Evolutionary conservation across 2,888 invertebrate genomes (phyloP).

Genomic region (Epinotia demarniana): DNA sequence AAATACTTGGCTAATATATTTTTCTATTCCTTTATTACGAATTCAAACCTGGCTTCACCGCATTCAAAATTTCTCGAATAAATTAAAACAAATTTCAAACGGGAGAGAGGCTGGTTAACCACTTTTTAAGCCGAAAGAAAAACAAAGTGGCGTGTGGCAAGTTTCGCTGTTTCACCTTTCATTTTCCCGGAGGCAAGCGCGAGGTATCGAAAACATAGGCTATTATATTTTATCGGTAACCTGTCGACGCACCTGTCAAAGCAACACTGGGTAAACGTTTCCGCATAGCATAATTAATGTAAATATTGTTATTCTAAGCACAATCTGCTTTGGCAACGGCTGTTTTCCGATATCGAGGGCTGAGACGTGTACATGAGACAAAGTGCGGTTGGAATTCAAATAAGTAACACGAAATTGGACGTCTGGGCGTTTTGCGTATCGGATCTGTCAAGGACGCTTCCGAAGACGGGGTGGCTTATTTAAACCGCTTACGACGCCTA

Average conservation of each 20-base stretch:
- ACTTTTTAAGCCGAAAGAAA: conserved; percentile 34
- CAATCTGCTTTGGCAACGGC: conserved; percentile 22
- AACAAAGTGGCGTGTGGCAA: conserved; percentile 24
- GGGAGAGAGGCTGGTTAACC: conserved; percentile 28
- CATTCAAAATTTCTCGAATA: conserved; percentile 35
- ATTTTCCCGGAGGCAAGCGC: conserved; percentile 13
- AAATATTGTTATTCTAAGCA: conserved; percentile 43
- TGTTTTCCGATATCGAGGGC: conserved; percentile 35
- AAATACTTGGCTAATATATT: not conserved
- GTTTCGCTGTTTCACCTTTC: conserved; percentile 26
- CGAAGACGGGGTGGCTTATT: not conserved
- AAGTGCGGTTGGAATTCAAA: conserved; percentile 41
- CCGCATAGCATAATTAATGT: conserved; percentile 30
- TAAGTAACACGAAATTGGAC: conserved; percentile 32
- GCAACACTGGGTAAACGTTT: conserved; percentile 33
- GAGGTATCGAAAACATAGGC: conserved; percentile 20
- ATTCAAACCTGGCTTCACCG: conserved; percentile 26
- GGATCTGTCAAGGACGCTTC: conserved; percentile 14
- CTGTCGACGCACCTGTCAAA: conserved; percentile 37
- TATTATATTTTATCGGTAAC: conserved; percentile 26
- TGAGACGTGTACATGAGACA: conserved; percentile 32
- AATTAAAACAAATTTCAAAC: conserved; percentile 34
- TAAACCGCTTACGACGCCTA: conserved; percentile 10
- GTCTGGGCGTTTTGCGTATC: conserved; percentile 13
- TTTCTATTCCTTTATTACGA: conserved; percentile 37